phyloP scores from a whole-genome alignment of 2,113 vertebrate genomes.

The Oreocharis arfaki region DNA sequence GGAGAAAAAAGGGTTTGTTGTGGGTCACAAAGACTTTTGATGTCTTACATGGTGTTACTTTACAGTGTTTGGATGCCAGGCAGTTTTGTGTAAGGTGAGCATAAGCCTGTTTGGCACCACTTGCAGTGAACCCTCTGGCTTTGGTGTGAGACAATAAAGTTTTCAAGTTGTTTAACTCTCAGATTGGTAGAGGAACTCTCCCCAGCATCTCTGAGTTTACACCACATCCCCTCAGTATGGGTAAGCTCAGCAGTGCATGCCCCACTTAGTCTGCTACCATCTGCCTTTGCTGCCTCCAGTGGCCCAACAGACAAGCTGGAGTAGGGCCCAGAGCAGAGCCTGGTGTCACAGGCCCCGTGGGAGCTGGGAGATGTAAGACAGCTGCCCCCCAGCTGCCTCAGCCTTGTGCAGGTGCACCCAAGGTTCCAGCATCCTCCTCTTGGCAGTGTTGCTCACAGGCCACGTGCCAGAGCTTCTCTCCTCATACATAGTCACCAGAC shows the following conservation, averaged over 20 bases:
- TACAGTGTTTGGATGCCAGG: neutral
- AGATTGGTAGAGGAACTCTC: neutral
- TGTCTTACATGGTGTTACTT: neutral
- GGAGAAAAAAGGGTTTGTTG: neutral
- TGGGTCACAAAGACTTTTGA: neutral
- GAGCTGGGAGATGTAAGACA: neutral
- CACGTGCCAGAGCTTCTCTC: neutral
- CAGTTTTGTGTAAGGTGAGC: neutral
- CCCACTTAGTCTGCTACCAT: neutral
- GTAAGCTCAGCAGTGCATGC: neutral
- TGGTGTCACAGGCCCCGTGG: neutral
- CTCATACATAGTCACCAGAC: neutral
- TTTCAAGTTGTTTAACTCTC: neutral
- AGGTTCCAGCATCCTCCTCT: neutral
- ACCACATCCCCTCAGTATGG: neutral
- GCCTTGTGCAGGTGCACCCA: neutral
- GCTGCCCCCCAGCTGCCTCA: neutral
- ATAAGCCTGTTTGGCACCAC: neutral
- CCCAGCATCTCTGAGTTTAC: neutral
- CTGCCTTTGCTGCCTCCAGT: neutral
- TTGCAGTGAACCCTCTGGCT: neutral
- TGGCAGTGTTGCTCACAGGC: neutral
- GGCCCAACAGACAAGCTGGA: neutral
- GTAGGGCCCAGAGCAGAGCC: neutral
- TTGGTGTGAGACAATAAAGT: neutral